Evolutionary conservation across 2,113 vertebrate species (phyloP).

Genomic region (Triplophysa rosa): DNA sequence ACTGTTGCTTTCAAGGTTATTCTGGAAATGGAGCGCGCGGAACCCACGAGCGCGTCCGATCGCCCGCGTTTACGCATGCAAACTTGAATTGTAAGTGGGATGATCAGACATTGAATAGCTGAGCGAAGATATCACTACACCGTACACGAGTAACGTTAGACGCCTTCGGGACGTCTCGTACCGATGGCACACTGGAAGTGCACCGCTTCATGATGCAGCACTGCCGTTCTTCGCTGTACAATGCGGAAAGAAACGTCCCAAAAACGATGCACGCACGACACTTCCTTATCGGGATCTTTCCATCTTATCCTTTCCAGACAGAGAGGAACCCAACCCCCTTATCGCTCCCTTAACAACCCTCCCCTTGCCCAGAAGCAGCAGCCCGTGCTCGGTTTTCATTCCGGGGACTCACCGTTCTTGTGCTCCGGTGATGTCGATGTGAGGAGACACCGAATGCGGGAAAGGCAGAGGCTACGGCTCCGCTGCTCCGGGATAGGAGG

Average conservation of each 20-base stretch:
- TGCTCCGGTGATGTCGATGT: conserved; percentile 72
- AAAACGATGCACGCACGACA: conserved; percentile 53
- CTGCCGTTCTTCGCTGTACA: conserved; percentile 27
- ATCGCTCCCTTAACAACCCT: conserved; percentile 47
- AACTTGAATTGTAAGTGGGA: not conserved
- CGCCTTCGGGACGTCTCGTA: conserved; percentile 9
- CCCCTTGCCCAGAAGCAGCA: conserved; percentile 51
- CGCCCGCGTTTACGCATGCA: not conserved
- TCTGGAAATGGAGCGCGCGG: not conserved
- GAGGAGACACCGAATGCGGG: conserved; percentile 73
- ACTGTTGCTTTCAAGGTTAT: conserved; percentile 63
- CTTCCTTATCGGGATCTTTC: conserved; percentile 69
- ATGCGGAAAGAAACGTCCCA: not conserved
- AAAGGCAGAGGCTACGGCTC: conserved; percentile 68
- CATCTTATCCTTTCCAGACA: conserved; percentile 10
- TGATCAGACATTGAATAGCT: not conserved
- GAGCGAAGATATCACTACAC: not conserved
- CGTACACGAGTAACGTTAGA: not conserved
- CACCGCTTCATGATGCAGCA: conserved; percentile 29
- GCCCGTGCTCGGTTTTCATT: conserved; percentile 44
- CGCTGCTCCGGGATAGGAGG: conserved; percentile 78
- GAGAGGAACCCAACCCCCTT: conserved; percentile 38
- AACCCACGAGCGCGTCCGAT: not conserved
- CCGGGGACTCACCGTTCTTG: conserved; percentile 77
- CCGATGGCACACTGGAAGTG: not conserved